Percentiles rank a stretch among this genome's conserved stretches.
These are phyloP conservation scores for Goniozus legneri DNA, from an alignment of 1,140 invertebrate genomes.

Conservation along the genomic window DNA sequence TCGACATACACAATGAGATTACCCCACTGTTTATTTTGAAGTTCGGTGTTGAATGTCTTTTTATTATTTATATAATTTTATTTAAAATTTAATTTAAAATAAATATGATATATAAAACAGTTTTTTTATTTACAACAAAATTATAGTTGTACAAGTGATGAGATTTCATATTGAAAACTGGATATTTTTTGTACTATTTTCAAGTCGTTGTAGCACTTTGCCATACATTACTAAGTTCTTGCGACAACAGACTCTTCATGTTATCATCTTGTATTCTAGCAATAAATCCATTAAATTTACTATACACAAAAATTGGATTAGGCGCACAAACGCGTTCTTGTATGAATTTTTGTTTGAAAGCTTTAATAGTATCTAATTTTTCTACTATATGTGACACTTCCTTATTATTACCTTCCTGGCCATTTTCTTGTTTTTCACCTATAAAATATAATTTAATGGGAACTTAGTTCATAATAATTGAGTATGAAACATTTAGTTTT, in stretches of 20 bases:
- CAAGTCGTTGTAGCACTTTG: constrained; percentile 10
- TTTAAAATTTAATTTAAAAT: no score
- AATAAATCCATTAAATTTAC: constrained; percentile 29
- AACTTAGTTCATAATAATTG: neutral
- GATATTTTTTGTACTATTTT: neutral
- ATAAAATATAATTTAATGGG: neutral
- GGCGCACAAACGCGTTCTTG: constrained; percentile 33
- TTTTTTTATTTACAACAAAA: no score
- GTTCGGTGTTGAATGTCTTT: no score
- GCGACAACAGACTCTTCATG: constrained; percentile 13
- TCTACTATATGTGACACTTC: constrained; percentile 19
- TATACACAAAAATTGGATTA: constrained; percentile 35
- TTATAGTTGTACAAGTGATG: no score
- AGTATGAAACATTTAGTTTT: neutral
- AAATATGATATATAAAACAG: no score
- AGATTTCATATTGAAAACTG: no score
- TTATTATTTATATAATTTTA: no score
- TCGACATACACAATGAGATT: no score
- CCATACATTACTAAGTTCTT: constrained; percentile 20
- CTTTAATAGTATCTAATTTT: constrained; percentile 29
- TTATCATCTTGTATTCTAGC: constrained; percentile 25
- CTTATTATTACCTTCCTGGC: constrained; percentile 8
- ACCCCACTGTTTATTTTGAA: no score
- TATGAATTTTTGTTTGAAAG: constrained; percentile 29
- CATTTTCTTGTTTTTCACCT: constrained; percentile 11